Evolutionary conservation across 1,140 invertebrate species (phyloP).

Genomic region (Drosophila azteca): DNA sequence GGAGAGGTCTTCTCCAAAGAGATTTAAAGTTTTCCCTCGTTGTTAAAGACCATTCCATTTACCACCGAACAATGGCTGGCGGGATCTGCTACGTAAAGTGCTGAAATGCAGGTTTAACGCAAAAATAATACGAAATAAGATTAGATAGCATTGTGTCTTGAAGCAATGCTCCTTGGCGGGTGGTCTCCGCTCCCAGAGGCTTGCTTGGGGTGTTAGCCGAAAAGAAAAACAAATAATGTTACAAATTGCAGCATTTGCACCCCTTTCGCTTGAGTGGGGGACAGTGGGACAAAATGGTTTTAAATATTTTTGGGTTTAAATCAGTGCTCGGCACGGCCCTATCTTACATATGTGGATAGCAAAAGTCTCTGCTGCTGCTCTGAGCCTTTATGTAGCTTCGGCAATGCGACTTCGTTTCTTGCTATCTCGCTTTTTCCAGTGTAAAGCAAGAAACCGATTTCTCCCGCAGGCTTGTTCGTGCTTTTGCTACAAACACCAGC

Average conservation of each 20-base stretch:
- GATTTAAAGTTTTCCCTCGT: conserved; percentile 53
- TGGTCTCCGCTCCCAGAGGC: neutral
- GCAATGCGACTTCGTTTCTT: no score
- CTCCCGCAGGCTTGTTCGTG: no score
- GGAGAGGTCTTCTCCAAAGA: conserved; percentile 14
- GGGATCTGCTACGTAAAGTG: conserved; percentile 35
- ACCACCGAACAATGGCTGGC: conserved; percentile 24
- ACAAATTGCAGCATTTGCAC: conserved; percentile 80
- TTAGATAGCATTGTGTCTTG: conserved; percentile 81
- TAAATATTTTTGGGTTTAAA: neutral
- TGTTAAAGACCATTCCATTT: conserved; percentile 43
- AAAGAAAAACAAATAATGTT: conserved; percentile 68
- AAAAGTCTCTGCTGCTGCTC: no score
- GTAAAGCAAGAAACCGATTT: no score
- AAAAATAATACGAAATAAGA: conserved; percentile 80
- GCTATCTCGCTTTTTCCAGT: no score
- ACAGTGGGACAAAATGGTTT: conserved; percentile 29
- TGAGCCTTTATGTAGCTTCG: no score
- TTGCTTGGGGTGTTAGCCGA: conserved; percentile 6
- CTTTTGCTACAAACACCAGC: no score
- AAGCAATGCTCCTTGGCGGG: conserved; percentile 27
- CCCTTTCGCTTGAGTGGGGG: conserved; percentile 54
- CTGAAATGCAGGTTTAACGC: conserved; percentile 77
- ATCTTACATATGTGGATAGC: no score
- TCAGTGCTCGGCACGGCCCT: no score